A percentile compares a stretch with the other conserved stretches of the same genome.
Evolutionary conservation across 2,888 invertebrate species (phyloP).

Genomic region (Notodonta ziczac): DNA sequence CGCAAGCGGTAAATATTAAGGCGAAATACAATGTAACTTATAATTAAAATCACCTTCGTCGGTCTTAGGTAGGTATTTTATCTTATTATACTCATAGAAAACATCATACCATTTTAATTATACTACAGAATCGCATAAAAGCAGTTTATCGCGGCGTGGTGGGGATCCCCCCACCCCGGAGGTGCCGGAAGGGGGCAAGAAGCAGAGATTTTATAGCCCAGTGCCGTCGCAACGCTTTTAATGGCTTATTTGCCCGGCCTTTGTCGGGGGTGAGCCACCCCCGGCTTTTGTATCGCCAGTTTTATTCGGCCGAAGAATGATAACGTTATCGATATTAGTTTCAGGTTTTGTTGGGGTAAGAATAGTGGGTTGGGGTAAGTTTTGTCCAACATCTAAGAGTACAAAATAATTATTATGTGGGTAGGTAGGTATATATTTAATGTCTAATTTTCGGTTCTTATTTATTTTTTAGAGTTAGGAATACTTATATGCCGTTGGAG

Average conservation of each 20-base stretch:
- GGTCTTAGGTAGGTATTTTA: slow-evolving; percentile 57
- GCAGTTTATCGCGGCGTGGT: slow-evolving; percentile 74
- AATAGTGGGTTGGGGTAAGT: not conserved
- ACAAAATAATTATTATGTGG: no score
- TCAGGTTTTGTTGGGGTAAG: not conserved
- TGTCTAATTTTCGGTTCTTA: no score
- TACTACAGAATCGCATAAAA: slow-evolving; percentile 79
- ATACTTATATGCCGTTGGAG: no score
- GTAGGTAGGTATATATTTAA: no score
- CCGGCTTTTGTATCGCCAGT: slow-evolving; percentile 70
- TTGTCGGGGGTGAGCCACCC: slow-evolving; percentile 65
- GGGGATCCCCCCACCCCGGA: slow-evolving; percentile 37
- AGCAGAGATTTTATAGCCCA: slow-evolving; percentile 83
- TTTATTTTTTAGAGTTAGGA: no score
- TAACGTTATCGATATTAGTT: slow-evolving; percentile 52
- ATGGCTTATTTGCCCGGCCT: slow-evolving; percentile 83
- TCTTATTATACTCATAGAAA: slow-evolving; percentile 59
- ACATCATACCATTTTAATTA: slow-evolving; percentile 80
- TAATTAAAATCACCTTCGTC: not conserved
- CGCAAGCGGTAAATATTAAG: no score
- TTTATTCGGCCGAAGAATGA: slow-evolving; percentile 72
- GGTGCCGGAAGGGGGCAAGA: slow-evolving; percentile 71
- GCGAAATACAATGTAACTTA: no score
- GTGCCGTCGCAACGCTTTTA: slow-evolving; percentile 80
- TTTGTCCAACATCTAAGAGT: no score